These are phyloP conservation scores for Benthosema pterotum DNA, from an alignment of 2,797 vertebrate genomes.

Conservation along the genomic window DNA sequence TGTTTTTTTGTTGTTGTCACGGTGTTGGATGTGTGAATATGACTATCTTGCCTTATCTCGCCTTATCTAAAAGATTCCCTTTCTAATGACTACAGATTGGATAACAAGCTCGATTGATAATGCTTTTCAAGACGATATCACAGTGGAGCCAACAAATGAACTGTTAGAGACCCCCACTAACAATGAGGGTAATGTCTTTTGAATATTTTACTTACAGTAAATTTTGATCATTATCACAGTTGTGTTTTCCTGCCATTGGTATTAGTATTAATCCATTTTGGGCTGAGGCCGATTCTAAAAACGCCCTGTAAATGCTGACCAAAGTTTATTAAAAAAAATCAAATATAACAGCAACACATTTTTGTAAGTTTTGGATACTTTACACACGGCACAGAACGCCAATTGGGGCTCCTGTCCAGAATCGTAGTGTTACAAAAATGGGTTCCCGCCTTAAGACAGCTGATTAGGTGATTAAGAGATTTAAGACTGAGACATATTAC, in stretches of 20 bases:
- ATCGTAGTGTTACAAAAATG: no score
- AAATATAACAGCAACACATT: no score
- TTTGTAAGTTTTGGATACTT: no score
- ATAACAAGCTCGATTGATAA: conserved; percentile 56
- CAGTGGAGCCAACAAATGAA: conserved; percentile 30
- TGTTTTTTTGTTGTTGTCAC: not conserved
- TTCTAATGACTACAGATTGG: conserved; percentile 65
- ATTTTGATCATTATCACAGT: not conserved
- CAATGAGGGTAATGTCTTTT: conserved; percentile 44
- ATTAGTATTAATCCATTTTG: not conserved
- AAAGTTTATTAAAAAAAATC: no score
- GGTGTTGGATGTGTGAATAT: no score
- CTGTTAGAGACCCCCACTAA: conserved; percentile 35
- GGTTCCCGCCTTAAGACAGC: no score
- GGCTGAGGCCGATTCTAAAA: no score
- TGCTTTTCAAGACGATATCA: conserved; percentile 26
- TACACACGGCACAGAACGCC: no score
- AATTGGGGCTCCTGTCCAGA: no score
- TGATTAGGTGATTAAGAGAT: not conserved
- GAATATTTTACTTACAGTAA: conserved; percentile 24
- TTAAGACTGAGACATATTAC: not conserved
- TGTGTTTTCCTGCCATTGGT: not conserved
- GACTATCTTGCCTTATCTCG: no score
- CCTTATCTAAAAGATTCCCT: no score
- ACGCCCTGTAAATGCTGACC: no score